phyloP scores from a whole-genome alignment of 2,797 vertebrate genomes.

The Bothrops alternatus region DNA sequence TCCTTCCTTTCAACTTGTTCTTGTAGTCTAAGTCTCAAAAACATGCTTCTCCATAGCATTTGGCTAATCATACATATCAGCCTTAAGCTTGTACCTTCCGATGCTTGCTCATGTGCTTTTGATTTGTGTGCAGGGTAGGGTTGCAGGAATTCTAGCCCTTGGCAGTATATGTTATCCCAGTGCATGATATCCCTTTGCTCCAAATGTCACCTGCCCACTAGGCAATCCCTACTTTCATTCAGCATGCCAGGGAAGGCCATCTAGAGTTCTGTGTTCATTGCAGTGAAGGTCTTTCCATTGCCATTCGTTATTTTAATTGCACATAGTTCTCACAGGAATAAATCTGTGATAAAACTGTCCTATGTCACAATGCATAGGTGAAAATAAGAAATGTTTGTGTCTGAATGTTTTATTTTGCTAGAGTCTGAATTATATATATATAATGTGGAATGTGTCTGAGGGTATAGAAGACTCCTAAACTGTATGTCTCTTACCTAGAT shows the following conservation, averaged over 20 bases:
- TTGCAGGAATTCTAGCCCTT: constrained; percentile 3
- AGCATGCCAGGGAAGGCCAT: background rate
- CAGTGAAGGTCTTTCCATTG: background rate
- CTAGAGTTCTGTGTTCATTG: background rate
- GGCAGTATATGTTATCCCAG: background rate
- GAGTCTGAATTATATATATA: background rate
- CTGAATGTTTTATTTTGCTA: background rate
- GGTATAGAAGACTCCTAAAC: background rate
- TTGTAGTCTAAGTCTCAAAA: background rate
- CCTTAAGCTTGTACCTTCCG: constrained; percentile 1
- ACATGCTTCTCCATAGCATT: constrained; percentile 11
- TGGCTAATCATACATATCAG: background rate
- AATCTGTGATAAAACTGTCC: background rate
- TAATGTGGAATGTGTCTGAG: constrained; percentile 26
- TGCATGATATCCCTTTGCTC: background rate
- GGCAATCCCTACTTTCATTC: background rate
- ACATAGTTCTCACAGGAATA: background rate
- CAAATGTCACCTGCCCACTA: background rate
- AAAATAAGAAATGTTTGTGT: background rate
- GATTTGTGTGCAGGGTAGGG: background rate
- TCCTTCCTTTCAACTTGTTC: constrained; percentile 44
- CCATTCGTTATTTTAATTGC: background rate
- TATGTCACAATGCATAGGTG: background rate
- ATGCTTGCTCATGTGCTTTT: background rate
- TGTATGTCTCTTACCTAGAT: background rate